These are phyloP conservation scores for Odontophorus gujanensis DNA, from an alignment of 2,113 vertebrate species.

Conservation along the genomic window DNA sequence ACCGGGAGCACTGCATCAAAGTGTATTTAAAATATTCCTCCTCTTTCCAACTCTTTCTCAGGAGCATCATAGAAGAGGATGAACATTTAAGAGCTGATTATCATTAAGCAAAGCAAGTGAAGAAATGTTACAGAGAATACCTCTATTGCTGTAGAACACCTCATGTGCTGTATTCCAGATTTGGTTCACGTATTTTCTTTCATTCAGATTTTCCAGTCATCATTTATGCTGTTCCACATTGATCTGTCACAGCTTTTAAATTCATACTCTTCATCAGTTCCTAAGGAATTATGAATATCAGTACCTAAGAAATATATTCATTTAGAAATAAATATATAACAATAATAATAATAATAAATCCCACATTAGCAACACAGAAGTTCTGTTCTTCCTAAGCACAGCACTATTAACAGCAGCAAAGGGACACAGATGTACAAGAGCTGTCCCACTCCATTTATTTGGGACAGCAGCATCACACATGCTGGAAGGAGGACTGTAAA, in stretches of 20 bases:
- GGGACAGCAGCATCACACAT: not conserved
- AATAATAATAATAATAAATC: not conserved
- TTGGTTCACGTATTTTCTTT: not conserved
- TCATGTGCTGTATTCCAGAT: not conserved
- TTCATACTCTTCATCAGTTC: not conserved
- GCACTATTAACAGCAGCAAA: not conserved
- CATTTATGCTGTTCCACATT: not conserved
- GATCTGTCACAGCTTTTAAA: not conserved
- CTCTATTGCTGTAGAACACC: not conserved
- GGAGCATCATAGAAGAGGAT: not conserved
- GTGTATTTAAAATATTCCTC: not conserved
- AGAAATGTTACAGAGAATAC: not conserved
- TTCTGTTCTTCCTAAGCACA: not conserved
- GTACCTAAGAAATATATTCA: not conserved
- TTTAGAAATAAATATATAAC: not conserved
- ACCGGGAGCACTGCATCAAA: not conserved
- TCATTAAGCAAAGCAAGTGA: not conserved
- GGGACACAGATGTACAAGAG: not conserved
- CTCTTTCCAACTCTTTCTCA: not conserved
- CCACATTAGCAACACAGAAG: not conserved
- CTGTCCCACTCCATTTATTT: slow-evolving; percentile 17
- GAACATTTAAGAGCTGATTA: not conserved
- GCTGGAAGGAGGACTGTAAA: not conserved
- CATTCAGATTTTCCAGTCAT: not conserved
- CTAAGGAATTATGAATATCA: not conserved